A percentile compares a stretch with the other conserved stretches of the same genome.
Conservation (phyloP, 2,888 invertebrate genomes). For the Tetheella fluctuosa region DNA sequence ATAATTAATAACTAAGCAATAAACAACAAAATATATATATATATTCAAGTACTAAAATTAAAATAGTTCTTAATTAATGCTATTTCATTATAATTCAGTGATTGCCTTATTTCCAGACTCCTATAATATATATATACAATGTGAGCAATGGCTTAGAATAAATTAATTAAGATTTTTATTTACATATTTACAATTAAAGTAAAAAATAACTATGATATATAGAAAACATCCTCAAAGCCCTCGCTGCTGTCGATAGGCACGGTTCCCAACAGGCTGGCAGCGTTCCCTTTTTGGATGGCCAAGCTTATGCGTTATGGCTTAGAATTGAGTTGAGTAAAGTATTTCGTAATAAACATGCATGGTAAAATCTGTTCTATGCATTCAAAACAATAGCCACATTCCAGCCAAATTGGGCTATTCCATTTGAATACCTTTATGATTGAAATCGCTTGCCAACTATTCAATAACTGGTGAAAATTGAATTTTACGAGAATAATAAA, state of each 20-base stretch:
- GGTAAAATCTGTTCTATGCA: background rate
- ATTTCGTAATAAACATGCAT: background rate
- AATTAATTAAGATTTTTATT: no score
- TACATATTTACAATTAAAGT: no score
- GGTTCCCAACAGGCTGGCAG: no score
- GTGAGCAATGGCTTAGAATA: no score
- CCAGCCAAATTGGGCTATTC: background rate
- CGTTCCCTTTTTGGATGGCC: no score
- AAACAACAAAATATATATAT: no score
- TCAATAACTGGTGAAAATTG: background rate
- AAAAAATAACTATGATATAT: no score
- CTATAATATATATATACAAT: conserved; percentile 13
- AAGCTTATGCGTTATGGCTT: conserved; percentile 5
- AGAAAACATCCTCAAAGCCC: no score
- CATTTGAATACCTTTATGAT: background rate
- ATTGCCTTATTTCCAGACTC: conserved; percentile 25
- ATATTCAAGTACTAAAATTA: no score
- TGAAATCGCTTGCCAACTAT: background rate
- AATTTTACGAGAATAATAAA: background rate
- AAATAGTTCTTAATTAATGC: no score
- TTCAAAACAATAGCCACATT: background rate
- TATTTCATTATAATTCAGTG: conserved; percentile 3
- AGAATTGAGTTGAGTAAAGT: background rate
- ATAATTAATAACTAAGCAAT: no score
- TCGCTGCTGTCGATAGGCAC: no score